phyloP scores from a whole-genome alignment of 2,888 invertebrate species.

The Drosophila recens region DNA sequence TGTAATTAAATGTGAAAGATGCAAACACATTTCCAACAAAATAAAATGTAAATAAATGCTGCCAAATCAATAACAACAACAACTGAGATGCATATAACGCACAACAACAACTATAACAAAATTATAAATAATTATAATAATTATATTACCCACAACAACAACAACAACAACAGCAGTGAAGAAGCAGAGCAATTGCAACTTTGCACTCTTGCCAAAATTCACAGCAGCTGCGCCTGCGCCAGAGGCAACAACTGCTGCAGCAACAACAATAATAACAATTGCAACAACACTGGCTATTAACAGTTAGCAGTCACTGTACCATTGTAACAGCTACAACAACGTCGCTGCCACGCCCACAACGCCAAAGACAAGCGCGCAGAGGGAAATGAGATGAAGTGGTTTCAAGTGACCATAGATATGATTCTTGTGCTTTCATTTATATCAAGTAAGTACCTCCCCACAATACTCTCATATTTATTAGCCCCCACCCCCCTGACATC shows the following conservation, averaged over 20 bases:
- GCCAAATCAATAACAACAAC: conserved; percentile 54
- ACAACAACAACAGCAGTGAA: background rate
- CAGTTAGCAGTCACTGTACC: conserved; percentile 41
- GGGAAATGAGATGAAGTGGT: conserved; percentile 86
- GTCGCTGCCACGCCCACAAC: conserved; percentile 62
- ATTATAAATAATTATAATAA: conserved; percentile 13
- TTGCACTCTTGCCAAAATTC: conserved; percentile 4
- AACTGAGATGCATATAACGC: conserved; percentile 20
- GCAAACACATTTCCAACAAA: conserved; percentile 47
- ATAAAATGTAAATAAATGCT: conserved; percentile 75
- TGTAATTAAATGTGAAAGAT: conserved; percentile 21
- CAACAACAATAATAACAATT: conserved; percentile 44
- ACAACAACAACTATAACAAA: conserved; percentile 38
- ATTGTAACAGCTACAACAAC: conserved; percentile 60
- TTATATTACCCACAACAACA: conserved; percentile 7
- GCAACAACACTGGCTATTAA: conserved; percentile 17
- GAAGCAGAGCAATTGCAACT: conserved; percentile 1
- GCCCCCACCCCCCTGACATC: background rate
- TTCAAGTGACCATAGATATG: conserved; percentile 86
- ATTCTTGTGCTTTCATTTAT: conserved; percentile 86
- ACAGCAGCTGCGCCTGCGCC: conserved; percentile 20
- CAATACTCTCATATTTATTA: conserved; percentile 52
- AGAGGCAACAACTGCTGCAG: conserved; percentile 14
- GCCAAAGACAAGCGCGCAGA: conserved; percentile 78
- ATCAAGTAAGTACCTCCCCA: conserved; percentile 83